phyloP scores from a whole-genome alignment of 2,888 invertebrate species.

The Drosophila cognata region DNA sequence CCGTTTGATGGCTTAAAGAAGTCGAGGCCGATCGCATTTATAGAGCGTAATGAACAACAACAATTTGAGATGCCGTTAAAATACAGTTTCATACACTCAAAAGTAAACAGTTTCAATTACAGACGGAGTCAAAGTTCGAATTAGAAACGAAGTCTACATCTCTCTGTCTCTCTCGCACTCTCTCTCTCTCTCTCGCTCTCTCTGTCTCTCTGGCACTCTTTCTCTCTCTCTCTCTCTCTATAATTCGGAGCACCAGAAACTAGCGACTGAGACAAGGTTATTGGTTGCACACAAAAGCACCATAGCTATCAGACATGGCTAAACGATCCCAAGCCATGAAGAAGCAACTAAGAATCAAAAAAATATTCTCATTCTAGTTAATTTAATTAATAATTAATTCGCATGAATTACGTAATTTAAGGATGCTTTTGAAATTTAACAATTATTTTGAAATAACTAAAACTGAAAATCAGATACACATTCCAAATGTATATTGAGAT shows the following conservation, averaged over 20 bases:
- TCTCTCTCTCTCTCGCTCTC: no score
- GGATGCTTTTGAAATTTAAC: no score
- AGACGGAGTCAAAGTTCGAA: neutral
- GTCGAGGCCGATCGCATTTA: slow-evolving; percentile 61
- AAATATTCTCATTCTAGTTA: neutral
- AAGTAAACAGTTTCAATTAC: neutral
- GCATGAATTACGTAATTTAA: no score
- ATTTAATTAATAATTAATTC: no score
- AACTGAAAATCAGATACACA: neutral
- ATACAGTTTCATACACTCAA: slow-evolving; percentile 4
- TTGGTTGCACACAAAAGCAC: neutral
- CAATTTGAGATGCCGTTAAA: slow-evolving; percentile 27
- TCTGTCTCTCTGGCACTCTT: no score
- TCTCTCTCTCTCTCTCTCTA: no score
- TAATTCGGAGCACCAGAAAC: neutral
- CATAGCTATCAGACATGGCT: neutral
- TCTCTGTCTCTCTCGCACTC: no score
- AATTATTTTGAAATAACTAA: neutral
- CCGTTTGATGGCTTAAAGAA: slow-evolving; percentile 29
- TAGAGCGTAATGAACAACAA: slow-evolving; percentile 53
- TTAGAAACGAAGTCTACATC: neutral
- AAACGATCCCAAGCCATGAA: neutral
- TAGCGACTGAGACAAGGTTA: neutral
- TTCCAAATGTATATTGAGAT: neutral
- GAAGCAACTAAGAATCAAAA: neutral